Evolutionary conservation across 2,113 vertebrate species (phyloP), one percentile per base, ranked within the genome.

Genomic region (Mohoua ochrocephala): DNA sequence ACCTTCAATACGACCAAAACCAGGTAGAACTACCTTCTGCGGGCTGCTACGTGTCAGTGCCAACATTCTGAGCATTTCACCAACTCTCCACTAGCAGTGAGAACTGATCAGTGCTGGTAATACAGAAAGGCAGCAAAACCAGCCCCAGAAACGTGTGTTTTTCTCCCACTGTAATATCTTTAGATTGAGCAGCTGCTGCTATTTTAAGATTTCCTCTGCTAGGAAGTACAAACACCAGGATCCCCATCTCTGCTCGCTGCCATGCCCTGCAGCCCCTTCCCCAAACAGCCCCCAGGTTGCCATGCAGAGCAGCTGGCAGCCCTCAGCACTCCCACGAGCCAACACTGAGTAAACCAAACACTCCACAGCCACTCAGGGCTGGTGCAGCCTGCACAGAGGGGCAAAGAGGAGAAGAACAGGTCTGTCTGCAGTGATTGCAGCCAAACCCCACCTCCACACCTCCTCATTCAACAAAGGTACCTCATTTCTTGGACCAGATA

Each of bases 241-340:
- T 87, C 13, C 21, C 20, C 3, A 3, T 27, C 54, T 33, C 21
- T 7, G 6, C 17, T 74, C 26, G n/a, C 37, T 70, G 44, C 23
- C 22, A 11, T 20, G 41, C n/a, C 50, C 37, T 5, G 1, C 0
- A 2, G 39, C 19, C 41, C 10, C 2, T 30, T 57, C 37, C 64
- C 56, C 11, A 12, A 30, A 6, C 4, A 39, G 13, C 3, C n/a
- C 37, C 31, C 2, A 10, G 30, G 15, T 37, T 19, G n/a, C 56
- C 24, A 6, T 2, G 28, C n/a, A 39, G n/a, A 76, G 77, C 20
- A 28, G 39, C 33, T 7, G 1, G 60, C 23, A 70, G 37, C 45
- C 37, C 44, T 37, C 75, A 57, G 79, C 31, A 13, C 19, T 12
- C 6, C 35, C 2, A 1, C 0, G 2, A 76, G 41, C 23, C 22